Percentiles rank a stretch among this genome's conserved stretches.
Evolutionary conservation across 2,888 invertebrate species (phyloP).

Genomic region (Nyleta sp.): DNA sequence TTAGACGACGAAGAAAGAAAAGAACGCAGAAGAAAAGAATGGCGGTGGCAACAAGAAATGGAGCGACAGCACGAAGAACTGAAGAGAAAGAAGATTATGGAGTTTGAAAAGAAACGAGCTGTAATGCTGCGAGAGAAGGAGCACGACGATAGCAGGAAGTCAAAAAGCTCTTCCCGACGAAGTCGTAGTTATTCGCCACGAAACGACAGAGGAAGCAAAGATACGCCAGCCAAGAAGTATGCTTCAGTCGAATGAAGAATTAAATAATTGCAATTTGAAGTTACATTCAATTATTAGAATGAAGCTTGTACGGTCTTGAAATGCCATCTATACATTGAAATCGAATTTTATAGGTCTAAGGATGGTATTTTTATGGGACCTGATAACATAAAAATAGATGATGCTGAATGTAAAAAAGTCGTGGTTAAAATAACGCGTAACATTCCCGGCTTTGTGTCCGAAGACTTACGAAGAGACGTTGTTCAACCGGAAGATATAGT

Average conservation of each 20-base stretch:
- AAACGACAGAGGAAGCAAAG: neutral
- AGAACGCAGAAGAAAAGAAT: neutral
- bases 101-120: slow-evolving; percentile 11
- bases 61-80: slow-evolving; percentile 4
- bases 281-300: neutral
- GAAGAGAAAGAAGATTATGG: slow-evolving; percentile 8
- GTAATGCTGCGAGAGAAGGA: neutral
- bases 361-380: slow-evolving; percentile 2
- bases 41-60: slow-evolving; percentile 14
- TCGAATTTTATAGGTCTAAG: slow-evolving; percentile 10
- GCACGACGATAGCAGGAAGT: neutral
- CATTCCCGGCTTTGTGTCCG: neutral
- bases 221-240: neutral
- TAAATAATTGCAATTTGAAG: too few relatives aligned
- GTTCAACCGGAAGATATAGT: neutral
- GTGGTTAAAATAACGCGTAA: neutral
- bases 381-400: neutral
- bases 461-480: neutral
- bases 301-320: neutral
- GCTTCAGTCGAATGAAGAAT: neutral
- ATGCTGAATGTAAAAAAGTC: slow-evolving; percentile 3
- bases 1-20: slow-evolving; percentile 12
- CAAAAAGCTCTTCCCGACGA: neutral
- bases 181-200: slow-evolving; percentile 14
- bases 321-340: too few relatives aligned